A percentile compares a stretch with the other conserved stretches of the same genome.
Evolutionary conservation across 1,140 invertebrate genomes (phyloP).

Genomic region (Muscidifurax raptorellus): DNA sequence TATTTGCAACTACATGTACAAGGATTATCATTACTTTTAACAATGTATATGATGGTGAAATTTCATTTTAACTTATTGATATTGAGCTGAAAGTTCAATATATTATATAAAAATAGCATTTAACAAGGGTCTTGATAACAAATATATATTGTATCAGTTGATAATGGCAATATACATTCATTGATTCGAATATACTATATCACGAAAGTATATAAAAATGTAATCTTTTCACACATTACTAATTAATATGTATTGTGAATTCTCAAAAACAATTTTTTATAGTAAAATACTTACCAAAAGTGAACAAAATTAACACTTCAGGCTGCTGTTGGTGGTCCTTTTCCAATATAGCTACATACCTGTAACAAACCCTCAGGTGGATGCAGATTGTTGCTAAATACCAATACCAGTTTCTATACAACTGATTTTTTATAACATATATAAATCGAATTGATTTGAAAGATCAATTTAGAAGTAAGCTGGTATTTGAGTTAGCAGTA

Average conservation of each 20-base stretch:
- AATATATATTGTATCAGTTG: too few relatives aligned
- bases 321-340: constrained; percentile 71
- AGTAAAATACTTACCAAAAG: constrained; percentile 70
- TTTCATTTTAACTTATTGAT: neutral
- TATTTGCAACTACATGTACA: neutral
- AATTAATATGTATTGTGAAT: neutral
- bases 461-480: constrained; percentile 30
- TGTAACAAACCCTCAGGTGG: constrained; percentile 85
- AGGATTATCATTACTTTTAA: neutral
- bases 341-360: constrained; percentile 74
- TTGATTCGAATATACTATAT: neutral
- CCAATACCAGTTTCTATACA: constrained; percentile 28
- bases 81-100: neutral
- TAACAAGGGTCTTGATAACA: too few relatives aligned
- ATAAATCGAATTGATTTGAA: neutral
- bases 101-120: too few relatives aligned
- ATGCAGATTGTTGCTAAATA: constrained; percentile 73
- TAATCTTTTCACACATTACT: constrained; percentile 35
- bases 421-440: neutral
- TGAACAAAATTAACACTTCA: constrained; percentile 67
- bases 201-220: neutral
- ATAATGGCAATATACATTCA: too few relatives aligned
- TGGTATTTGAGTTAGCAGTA: constrained; percentile 43
- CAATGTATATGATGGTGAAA: neutral
- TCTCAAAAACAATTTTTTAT: constrained; percentile 5